phyloP scores from a whole-genome alignment of 2,888 invertebrate species.

The Tachina fera region DNA sequence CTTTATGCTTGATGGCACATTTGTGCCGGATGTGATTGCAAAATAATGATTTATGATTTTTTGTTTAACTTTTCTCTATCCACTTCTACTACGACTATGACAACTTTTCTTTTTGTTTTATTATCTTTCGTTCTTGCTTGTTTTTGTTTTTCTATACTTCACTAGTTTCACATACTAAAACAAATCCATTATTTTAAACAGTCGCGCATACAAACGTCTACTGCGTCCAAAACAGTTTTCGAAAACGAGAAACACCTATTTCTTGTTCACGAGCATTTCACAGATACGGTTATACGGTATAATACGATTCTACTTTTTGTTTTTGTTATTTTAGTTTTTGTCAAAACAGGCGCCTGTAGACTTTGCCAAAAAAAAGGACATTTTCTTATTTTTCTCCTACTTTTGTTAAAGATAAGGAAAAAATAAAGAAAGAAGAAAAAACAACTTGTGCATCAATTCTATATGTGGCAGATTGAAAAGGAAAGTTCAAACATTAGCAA shows the following conservation, averaged over 20 bases:
- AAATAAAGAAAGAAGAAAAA: slow-evolving; percentile 37
- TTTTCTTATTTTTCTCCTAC: slow-evolving; percentile 37
- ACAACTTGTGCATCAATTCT: slow-evolving; percentile 43
- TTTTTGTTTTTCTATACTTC: slow-evolving; percentile 36
- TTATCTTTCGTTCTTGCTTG: background rate
- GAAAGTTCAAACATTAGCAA: slow-evolving; percentile 72
- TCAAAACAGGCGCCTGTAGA: slow-evolving; percentile 68
- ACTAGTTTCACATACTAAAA: slow-evolving; percentile 45
- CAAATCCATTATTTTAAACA: slow-evolving; percentile 47
- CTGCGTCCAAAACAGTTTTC: slow-evolving; percentile 50
- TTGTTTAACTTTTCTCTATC: slow-evolving; percentile 70
- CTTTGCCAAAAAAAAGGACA: slow-evolving; percentile 64
- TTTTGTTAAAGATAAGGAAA: slow-evolving; percentile 33
- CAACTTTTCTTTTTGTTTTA: slow-evolving; percentile 52
- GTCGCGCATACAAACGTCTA: slow-evolving; percentile 1
- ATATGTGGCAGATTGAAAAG: slow-evolving; percentile 57
- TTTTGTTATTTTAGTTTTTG: slow-evolving; percentile 18
- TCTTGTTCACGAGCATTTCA: slow-evolving; percentile 31
- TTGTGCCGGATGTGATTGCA: slow-evolving; percentile 74
- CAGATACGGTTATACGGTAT: background rate
- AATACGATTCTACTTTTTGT: slow-evolving; percentile 19
- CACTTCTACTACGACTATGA: slow-evolving; percentile 72
- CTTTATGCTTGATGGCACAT: slow-evolving; percentile 70
- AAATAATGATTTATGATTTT: slow-evolving; percentile 76
- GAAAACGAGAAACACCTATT: slow-evolving; percentile 69